Conservation (phyloP, 2,113 vertebrate genomes). For the Cochlearius cochlearius region DNA sequence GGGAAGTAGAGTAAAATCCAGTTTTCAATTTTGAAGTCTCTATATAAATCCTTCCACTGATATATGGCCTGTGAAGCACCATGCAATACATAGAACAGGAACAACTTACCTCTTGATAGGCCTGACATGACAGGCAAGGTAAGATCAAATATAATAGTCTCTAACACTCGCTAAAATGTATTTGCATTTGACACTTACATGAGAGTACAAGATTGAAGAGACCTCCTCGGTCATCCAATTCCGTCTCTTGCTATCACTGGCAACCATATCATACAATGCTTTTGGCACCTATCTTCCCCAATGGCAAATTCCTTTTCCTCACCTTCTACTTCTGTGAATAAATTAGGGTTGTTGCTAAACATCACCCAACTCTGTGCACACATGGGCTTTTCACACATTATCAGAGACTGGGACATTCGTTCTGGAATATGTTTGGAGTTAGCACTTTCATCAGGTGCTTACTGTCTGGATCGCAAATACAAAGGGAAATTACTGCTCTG, state of each 20-base stretch:
- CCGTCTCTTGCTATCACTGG: background rate
- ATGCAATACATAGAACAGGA: background rate
- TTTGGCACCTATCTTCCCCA: background rate
- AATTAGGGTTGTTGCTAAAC: background rate
- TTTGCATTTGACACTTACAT: background rate
- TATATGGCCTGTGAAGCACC: background rate
- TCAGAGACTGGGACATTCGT: background rate
- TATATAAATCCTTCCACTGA: background rate
- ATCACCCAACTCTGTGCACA: background rate
- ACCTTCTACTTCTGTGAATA: background rate
- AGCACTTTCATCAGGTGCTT: background rate
- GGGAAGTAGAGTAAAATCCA: background rate
- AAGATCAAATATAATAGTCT: background rate
- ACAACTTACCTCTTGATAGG: background rate
- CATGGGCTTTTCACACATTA: background rate
- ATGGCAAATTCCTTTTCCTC: background rate
- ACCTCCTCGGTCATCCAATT: background rate
- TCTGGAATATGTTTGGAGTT: background rate
- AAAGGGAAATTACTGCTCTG: background rate
- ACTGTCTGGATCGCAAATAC: background rate
- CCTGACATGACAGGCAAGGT: background rate
- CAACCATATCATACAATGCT: background rate
- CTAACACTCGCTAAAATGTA: background rate
- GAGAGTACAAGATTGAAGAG: background rate
- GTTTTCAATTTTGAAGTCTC: background rate